Evolutionary conservation across 37 sponge, comb jelly and placozoan genomes (phyloP).

Genomic region (Hexactinellida sp.): DNA sequence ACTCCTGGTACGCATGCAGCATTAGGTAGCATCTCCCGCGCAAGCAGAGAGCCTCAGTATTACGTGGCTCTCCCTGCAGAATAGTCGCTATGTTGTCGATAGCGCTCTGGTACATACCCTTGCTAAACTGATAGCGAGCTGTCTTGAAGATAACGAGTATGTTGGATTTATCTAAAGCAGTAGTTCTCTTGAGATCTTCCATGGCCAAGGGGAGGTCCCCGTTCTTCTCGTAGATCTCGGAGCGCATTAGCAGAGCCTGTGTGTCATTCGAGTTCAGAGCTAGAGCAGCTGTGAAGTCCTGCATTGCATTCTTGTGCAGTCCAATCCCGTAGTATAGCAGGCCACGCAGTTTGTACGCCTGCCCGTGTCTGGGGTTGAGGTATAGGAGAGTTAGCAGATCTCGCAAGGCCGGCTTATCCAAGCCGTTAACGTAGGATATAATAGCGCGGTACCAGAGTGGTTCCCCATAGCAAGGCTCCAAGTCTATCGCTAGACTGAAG

Average conservation of each 20-base stretch:
- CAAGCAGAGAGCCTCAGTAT: not conserved
- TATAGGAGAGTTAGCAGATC: not conserved
- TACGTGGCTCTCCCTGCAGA: not conserved
- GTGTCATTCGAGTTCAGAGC: constrained; percentile 55
- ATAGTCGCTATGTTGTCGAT: not conserved
- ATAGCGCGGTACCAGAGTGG: not conserved
- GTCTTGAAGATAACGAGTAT: not conserved
- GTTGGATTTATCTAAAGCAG: not conserved
- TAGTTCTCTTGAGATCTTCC: not conserved
- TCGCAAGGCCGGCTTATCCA: not conserved
- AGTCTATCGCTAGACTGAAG: not conserved
- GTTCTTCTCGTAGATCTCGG: not conserved
- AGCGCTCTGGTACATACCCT: not conserved
- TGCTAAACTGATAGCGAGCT: not conserved
- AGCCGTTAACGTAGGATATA: not conserved
- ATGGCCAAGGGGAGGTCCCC: not conserved
- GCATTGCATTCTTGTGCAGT: constrained; percentile 35
- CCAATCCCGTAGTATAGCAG: not conserved
- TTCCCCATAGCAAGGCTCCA: not conserved
- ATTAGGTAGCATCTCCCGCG: not conserved
- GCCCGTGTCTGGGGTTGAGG: not conserved
- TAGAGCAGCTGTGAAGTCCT: constrained; percentile 72
- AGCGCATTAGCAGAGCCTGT: constrained; percentile 12
- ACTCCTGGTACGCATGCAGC: constrained; percentile 21
- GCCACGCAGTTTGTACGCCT: not conserved